These are phyloP conservation scores for Leucozona laternaria DNA, from an alignment of 2,888 invertebrate genomes.

Conservation along the genomic window DNA sequence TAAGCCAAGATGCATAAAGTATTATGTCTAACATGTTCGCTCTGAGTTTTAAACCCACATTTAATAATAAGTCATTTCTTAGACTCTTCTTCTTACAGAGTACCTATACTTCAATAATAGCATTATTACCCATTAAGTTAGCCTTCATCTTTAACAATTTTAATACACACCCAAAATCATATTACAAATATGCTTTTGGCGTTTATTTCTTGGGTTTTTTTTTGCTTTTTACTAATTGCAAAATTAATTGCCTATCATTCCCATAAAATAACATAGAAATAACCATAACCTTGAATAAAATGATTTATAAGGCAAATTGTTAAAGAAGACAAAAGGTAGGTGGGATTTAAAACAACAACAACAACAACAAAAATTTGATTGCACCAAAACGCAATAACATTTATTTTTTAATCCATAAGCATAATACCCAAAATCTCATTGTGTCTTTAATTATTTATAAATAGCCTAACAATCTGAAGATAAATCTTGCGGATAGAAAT, in stretches of 20 bases:
- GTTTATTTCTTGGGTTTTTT: neutral
- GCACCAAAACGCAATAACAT: slow-evolving; percentile 3
- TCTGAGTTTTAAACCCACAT: neutral
- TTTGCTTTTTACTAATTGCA: slow-evolving; percentile 4
- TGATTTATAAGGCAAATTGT: neutral
- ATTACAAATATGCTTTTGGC: slow-evolving; percentile 20
- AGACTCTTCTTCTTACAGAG: neutral
- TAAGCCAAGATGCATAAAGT: neutral
- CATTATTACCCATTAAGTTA: neutral
- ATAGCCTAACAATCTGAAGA: neutral
- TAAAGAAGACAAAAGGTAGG: slow-evolving; percentile 1
- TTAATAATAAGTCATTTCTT: neutral
- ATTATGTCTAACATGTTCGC: neutral
- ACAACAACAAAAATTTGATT: neutral
- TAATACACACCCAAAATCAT: neutral
- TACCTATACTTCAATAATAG: neutral
- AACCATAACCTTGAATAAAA: slow-evolving; percentile 1
- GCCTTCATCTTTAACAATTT: neutral
- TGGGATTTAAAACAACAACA: neutral
- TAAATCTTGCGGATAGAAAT: neutral
- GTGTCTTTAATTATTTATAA: neutral
- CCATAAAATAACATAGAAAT: neutral
- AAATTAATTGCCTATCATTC: slow-evolving; percentile 13
- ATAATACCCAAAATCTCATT: neutral
- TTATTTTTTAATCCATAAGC: neutral